A percentile compares a stretch with the other conserved stretches of the same genome.
phyloP scores from a whole-genome alignment of 2,797 vertebrate species.

The Scolopax bukidnonensis region DNA sequence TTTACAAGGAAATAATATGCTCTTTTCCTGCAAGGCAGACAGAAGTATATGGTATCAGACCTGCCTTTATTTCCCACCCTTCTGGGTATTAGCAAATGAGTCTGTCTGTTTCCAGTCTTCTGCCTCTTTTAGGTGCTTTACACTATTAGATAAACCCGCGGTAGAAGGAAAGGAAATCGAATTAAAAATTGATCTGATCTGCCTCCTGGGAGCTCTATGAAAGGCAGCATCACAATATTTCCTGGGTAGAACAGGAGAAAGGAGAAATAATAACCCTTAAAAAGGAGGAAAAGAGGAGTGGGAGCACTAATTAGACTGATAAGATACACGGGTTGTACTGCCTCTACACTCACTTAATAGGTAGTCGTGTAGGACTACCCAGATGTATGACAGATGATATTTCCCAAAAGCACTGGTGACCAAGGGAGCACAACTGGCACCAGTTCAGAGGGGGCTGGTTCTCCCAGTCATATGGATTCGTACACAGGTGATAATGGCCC shows the following conservation, averaged over 20 bases:
- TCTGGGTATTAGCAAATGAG: not conserved
- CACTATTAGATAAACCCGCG: fast-evolving
- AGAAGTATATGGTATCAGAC: not conserved
- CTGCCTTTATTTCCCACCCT: not conserved
- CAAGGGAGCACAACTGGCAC: not conserved
- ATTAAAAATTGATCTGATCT: constrained; percentile 9
- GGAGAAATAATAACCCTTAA: not conserved
- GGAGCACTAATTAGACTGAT: not conserved
- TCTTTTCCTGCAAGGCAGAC: not conserved
- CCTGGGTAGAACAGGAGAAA: not conserved
- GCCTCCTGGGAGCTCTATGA: not conserved
- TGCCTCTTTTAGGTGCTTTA: not conserved
- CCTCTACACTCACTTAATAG: not conserved
- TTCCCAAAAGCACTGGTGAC: not conserved
- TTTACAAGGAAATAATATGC: not conserved
- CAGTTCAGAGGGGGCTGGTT: not conserved
- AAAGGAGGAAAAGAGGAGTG: not conserved
- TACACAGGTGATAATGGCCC: not conserved
- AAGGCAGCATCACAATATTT: not conserved
- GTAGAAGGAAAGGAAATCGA: not conserved
- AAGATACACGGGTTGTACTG: not conserved
- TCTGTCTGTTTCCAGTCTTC: not conserved
- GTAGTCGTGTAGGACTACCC: not conserved
- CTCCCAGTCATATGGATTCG: not conserved
- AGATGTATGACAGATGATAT: not conserved